These are phyloP conservation scores for Danaus plexippus DNA, from an alignment of 1,140 invertebrate species.

Conservation along the genomic window DNA sequence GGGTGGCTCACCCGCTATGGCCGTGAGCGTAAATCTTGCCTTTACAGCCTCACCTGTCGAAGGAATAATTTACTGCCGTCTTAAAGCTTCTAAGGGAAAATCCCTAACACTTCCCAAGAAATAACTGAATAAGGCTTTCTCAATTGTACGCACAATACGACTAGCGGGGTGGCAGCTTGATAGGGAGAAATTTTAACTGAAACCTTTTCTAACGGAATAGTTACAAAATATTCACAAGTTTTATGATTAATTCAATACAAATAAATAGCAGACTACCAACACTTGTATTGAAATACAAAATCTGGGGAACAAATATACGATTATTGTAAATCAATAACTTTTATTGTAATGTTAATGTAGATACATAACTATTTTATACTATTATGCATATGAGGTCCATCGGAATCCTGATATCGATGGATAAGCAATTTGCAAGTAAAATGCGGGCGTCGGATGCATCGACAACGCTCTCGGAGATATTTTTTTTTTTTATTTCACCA, in stretches of 20 bases:
- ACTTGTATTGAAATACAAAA: too few relatives aligned
- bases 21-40: constrained; percentile 66
- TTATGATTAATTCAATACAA: too few relatives aligned
- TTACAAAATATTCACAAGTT: constrained; percentile 19
- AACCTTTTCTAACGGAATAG: constrained; percentile 50
- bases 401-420: constrained; percentile 44
- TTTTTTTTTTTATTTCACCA: constrained; percentile 12
- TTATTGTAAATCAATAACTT: too few relatives aligned
- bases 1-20: constrained; percentile 45
- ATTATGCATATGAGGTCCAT: constrained; percentile 31
- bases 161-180: constrained; percentile 29
- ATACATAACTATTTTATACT: constrained; percentile 25
- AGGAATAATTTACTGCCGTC: constrained; percentile 68
- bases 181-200: constrained; percentile 49
- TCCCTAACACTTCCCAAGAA: constrained; percentile 67
- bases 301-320: too few relatives aligned
- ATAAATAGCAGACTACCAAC: too few relatives aligned
- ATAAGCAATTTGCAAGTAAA: constrained; percentile 67
- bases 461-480: constrained; percentile 19
- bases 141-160: constrained; percentile 45
- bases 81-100: constrained; percentile 66
- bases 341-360: neutral
- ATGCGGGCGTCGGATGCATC: constrained; percentile 50
- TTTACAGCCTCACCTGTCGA: constrained; percentile 69
- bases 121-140: constrained; percentile 68